A percentile compares a stretch with the other conserved stretches of the same genome.
phyloP scores from a whole-genome alignment of 2,113 vertebrate species.

The Narcine bancroftii region DNA sequence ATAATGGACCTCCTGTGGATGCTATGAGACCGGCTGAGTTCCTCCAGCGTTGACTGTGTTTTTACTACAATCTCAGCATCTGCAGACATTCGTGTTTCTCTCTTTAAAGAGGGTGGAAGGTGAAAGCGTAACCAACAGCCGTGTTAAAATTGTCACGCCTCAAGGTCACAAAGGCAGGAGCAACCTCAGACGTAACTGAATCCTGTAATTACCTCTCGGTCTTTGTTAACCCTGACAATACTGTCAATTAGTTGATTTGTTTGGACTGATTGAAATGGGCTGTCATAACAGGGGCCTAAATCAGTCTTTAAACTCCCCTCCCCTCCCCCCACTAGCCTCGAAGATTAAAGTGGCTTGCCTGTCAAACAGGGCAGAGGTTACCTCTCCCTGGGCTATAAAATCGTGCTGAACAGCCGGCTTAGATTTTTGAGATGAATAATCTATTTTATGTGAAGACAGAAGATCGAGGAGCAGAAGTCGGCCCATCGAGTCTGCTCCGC shows the following conservation, averaged over 20 bases:
- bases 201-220: background rate
- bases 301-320: background rate
- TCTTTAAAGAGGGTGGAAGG: too few species aligned
- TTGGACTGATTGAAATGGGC: background rate
- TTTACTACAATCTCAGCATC: too few species aligned
- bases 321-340: background rate
- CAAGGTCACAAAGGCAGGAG: too few species aligned
- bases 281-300: background rate
- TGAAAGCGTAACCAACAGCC: too few species aligned
- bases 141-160: too few species aligned
- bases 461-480: too few species aligned
- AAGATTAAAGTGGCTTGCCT: conserved; percentile 32
- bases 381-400: conserved; percentile 6
- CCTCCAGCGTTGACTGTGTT: too few species aligned
- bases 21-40: too few species aligned
- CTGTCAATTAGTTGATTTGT: conserved; percentile 3
- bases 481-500: too few species aligned
- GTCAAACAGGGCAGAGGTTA: conserved; percentile 18
- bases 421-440: conserved; percentile 23
- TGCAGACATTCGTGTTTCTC: too few species aligned
- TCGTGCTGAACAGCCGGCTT: conserved; percentile 11
- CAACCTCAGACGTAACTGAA: background rate
- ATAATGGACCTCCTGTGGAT: too few species aligned
- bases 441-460: conserved; percentile 29
- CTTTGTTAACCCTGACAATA: background rate